phyloP scores from a whole-genome alignment of 1,140 invertebrate species.

The Pygmarrhopalites habei region DNA sequence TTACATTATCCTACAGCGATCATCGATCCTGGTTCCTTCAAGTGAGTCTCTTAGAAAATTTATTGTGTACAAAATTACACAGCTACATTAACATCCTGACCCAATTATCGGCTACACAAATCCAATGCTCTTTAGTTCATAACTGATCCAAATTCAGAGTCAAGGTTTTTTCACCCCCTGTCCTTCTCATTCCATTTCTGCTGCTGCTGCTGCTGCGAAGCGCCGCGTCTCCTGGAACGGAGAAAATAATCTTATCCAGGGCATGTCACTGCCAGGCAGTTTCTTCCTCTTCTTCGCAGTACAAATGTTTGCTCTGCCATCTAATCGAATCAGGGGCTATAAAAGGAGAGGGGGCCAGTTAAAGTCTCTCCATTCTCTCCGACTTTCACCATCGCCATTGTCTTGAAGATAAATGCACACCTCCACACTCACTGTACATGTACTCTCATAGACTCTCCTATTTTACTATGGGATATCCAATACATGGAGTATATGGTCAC shows the following conservation, averaged over 20 bases:
- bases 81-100: too few species aligned
- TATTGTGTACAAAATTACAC: neutral
- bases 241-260: too few species aligned
- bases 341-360: conserved; percentile 16
- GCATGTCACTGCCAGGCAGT: too few species aligned
- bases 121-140: too few species aligned
- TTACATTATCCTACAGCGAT: conserved; percentile 76
- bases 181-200: neutral
- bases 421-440: neutral
- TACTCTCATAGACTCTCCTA: too few species aligned
- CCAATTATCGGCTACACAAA: too few species aligned
- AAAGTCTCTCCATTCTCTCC: conserved; percentile 18
- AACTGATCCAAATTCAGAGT: too few species aligned
- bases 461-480: too few species aligned
- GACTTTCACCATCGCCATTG: conserved; percentile 30
- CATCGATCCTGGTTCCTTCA: conserved; percentile 78
- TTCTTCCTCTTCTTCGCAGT: conserved; percentile 1
- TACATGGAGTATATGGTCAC: neutral
- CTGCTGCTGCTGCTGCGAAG: neutral
- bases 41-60: conserved; percentile 49
- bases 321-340: conserved; percentile 33
- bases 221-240: too few species aligned
- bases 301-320: conserved; percentile 4
- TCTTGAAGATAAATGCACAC: conserved; percentile 28
- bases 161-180: neutral